Percentiles rank a stretch among this genome's conserved stretches.
Evolutionary conservation across 2,888 invertebrate genomes (phyloP).

Genomic region (Plebejus melissa): DNA sequence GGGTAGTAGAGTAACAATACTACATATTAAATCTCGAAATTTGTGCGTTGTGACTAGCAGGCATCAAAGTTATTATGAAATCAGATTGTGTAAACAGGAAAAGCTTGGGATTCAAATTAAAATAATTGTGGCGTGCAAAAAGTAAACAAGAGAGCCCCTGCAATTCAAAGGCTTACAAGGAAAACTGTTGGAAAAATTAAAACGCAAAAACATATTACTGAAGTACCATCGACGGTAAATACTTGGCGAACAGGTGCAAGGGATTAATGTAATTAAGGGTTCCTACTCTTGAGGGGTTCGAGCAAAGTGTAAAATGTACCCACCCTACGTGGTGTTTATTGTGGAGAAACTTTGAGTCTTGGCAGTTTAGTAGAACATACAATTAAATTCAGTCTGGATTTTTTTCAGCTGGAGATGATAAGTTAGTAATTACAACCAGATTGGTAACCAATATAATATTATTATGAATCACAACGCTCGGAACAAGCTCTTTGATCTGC

Average conservation of each 20-base stretch:
- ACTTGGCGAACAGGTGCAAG: slow-evolving; percentile 21
- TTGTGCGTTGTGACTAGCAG: not conserved
- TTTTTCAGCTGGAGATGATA: not conserved
- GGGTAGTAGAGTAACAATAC: too few species aligned
- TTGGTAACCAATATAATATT: too few species aligned
- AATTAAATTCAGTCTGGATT: not conserved
- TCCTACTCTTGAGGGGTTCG: slow-evolving; percentile 9
- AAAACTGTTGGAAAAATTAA: slow-evolving; percentile 23
- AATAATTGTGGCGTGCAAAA: not conserved
- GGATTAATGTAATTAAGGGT: slow-evolving; percentile 23
- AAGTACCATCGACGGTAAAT: slow-evolving; percentile 16
- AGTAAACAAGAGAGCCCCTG: not conserved
- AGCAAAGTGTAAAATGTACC: slow-evolving; percentile 14
- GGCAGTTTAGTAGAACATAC: not conserved
- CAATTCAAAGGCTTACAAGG: slow-evolving; percentile 25
- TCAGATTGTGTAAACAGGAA: not conserved
- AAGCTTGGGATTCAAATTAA: not conserved
- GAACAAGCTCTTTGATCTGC: too few species aligned
- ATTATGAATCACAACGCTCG: too few species aligned
- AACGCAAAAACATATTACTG: slow-evolving; percentile 16
- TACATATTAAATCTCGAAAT: too few species aligned
- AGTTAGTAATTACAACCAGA: not conserved
- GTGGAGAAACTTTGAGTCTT: not conserved
- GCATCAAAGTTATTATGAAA: not conserved
- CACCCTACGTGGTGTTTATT: not conserved